Base-by-base conservation (phyloP, 1,140 invertebrate species). In the Neodiprion lecontei region DNA sequence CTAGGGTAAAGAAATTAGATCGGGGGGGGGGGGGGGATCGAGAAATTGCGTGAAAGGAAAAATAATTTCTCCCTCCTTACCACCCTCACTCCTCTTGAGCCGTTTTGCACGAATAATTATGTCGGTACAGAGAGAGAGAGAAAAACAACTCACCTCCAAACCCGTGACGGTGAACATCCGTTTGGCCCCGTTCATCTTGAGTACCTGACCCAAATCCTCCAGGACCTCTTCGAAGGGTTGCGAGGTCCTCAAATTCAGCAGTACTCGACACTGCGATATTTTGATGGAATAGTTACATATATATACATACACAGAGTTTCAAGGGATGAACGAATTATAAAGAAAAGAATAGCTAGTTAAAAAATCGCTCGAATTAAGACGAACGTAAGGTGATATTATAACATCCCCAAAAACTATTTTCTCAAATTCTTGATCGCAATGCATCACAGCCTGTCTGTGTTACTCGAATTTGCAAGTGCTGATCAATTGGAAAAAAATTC, bases 191-290 rank as follows among this genome's bases (percentile, higher is more conserved):
- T 93, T 95, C 93, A 97, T 95, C 89, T 96, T 97, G 65, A 98
- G 90, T 67, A 97, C 96, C 90, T 97, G 95, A 75, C 96, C 96
- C 79, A 98, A 90, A 89, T 98, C 97, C 84, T 95, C 94, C 72
- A 98, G 88, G n/a, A 98, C 95, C 83, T 98, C 96, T 88, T 98
- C 97, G 84, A 97, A 99, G 2, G 95, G 96, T 84, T 98, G 96
- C 10, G 95, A 94, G 1, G 96, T 98, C 74, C 96, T 92, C 77
- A 98, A 90, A 87, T 98, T 98, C 69, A 99, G 87, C 74, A 98
- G 86, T 28, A 98, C 96, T 76, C 96, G 94, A 85, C 96, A 96
- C 94, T 96, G 86, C 4, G 88, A 89, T 40, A 40, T 40, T 40
- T 40, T 5, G 28, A 67, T 75, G 65, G 77, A 72, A 75, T 75